phyloP scores from a whole-genome alignment of 2,797 vertebrate genomes.

The Protonibea diacanthus region DNA sequence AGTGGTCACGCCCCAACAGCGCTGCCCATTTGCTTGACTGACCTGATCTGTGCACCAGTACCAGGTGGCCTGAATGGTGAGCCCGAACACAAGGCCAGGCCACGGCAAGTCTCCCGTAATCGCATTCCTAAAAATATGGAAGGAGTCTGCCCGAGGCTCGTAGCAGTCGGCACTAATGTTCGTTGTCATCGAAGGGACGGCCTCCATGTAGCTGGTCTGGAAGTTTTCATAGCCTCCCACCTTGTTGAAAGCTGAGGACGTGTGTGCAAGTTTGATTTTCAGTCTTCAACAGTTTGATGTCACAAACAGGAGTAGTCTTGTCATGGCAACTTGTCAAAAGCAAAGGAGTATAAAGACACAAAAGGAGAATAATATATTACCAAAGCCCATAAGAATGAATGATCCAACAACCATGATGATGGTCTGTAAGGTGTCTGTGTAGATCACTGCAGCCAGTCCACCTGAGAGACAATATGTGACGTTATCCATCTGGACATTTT shows the following conservation, averaged over 20 bases:
- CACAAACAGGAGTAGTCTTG: neutral
- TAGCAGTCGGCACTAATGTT: constrained; percentile 84
- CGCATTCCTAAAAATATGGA: constrained; percentile 92
- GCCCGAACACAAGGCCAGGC: constrained; percentile 92
- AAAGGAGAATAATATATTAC: constrained; percentile 79
- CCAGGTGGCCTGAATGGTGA: constrained; percentile 90
- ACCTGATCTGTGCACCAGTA: constrained; percentile 99
- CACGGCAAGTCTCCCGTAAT: constrained; percentile 91
- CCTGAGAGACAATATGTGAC: constrained; percentile 78
- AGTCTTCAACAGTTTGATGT: neutral
- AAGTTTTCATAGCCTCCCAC: constrained; percentile 92
- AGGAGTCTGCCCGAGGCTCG: constrained; percentile 88
- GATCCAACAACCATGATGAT: constrained; percentile 95
- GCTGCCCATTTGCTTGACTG: constrained; percentile 26
- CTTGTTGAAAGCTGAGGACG: constrained; percentile 79
- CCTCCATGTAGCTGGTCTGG: constrained; percentile 87
- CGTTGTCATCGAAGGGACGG: constrained; percentile 78
- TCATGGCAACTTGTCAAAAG: neutral
- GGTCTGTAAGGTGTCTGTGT: constrained; percentile 96
- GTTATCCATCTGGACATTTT: neutral
- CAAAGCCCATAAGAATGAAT: constrained; percentile 93
- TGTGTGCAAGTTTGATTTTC: neutral
- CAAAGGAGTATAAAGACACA: neutral
- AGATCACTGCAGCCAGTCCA: constrained; percentile 96
- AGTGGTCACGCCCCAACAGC: neutral